These are phyloP conservation scores for Hystrix brachyura DNA, from an alignment of 2,113 vertebrate genomes.

Conservation along the genomic window DNA sequence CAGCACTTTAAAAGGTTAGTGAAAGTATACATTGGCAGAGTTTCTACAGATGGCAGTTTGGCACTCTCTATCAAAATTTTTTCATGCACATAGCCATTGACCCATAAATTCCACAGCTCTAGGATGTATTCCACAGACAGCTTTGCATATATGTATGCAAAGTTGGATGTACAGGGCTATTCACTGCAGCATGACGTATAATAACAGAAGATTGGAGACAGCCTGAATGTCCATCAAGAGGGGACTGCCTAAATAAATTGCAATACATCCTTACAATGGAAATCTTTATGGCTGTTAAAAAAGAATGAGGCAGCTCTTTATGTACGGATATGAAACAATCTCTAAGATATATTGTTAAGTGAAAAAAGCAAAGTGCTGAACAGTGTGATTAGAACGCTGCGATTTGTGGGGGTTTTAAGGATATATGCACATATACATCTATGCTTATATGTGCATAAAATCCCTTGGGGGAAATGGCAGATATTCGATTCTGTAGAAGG, in stretches of 20 bases:
- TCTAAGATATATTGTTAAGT: constrained; percentile 81
- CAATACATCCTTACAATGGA: constrained; percentile 70
- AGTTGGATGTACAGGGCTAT: constrained; percentile 71
- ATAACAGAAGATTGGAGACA: constrained; percentile 80
- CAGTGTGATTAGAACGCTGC: constrained; percentile 76
- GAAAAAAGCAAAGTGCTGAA: constrained; percentile 75
- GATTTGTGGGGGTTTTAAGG: constrained; percentile 21
- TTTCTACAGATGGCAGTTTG: neutral
- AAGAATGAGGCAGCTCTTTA: constrained; percentile 84
- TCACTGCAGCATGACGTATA: constrained; percentile 61
- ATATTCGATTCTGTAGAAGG: constrained; percentile 30
- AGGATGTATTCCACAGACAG: constrained; percentile 59
- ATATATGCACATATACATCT: constrained; percentile 14
- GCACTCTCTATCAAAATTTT: constrained; percentile 58
- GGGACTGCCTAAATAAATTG: constrained; percentile 78
- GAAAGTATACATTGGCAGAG: neutral
- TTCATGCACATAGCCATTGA: constrained; percentile 39
- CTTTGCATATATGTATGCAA: constrained; percentile 79
- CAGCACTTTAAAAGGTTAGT: neutral
- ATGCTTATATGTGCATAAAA: neutral
- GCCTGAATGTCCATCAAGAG: constrained; percentile 80
- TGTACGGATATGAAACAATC: constrained; percentile 80
- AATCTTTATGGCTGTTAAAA: constrained; percentile 81
- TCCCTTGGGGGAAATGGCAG: neutral
- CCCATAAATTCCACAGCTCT: constrained; percentile 69